phyloP scores from a whole-genome alignment of 2,797 vertebrate genomes.

The Parotocinclus haroldoi region DNA sequence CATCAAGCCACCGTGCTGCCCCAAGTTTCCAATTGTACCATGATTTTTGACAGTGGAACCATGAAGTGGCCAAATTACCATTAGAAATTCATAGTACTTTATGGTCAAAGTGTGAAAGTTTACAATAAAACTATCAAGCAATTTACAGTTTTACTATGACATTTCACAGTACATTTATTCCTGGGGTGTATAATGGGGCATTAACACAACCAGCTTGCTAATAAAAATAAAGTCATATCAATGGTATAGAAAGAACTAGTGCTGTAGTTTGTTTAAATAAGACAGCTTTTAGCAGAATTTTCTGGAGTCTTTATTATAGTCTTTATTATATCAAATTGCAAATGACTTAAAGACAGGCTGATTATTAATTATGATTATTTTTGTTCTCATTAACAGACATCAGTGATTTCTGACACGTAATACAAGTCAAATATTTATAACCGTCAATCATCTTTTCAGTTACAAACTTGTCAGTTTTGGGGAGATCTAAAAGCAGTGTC shows the following conservation, averaged over 20 bases:
- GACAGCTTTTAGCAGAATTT: not conserved
- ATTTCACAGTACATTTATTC: too few species aligned
- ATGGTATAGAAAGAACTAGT: too few species aligned
- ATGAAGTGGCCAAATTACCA: too few species aligned
- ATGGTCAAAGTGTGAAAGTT: too few species aligned
- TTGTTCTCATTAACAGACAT: constrained; percentile 18
- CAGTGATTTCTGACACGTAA: not conserved
- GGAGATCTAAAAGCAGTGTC: constrained; percentile 7
- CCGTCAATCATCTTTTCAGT: constrained; percentile 6
- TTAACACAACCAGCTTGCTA: too few species aligned
- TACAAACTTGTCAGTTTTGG: constrained; percentile 10
- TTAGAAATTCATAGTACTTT: too few species aligned
- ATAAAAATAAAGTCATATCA: not conserved
- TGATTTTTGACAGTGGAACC: too few species aligned
- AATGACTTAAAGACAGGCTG: constrained; percentile 3
- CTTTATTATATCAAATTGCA: constrained; percentile 8
- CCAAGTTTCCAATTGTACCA: too few species aligned
- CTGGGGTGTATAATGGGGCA: too few species aligned
- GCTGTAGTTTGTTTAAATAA: not conserved
- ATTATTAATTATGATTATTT: constrained; percentile 11
- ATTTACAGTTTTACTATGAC: too few species aligned
- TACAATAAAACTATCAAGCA: too few species aligned
- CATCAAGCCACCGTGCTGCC: too few species aligned
- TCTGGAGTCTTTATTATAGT: not conserved
- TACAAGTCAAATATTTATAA: constrained; percentile 22